Evolutionary conservation across 1,140 invertebrate genomes (phyloP).

Genomic region (Hylaeus volcanicus): DNA sequence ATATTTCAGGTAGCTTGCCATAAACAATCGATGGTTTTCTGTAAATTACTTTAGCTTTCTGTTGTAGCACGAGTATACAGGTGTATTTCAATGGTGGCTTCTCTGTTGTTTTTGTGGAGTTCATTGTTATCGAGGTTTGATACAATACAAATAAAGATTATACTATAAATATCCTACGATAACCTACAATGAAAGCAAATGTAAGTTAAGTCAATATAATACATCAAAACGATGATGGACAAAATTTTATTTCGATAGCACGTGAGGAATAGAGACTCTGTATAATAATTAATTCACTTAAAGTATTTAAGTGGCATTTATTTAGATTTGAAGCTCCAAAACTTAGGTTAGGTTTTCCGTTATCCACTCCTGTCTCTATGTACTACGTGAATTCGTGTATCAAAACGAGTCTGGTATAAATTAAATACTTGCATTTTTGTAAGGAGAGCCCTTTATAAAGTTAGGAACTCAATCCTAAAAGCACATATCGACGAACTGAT

Average conservation of each 20-base stretch:
- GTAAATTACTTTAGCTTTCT: conserved; percentile 49
- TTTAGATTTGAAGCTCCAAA: no score
- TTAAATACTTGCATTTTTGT: not conserved
- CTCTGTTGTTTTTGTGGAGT: conserved; percentile 23
- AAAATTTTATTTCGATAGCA: no score
- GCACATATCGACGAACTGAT: not conserved
- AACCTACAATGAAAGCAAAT: not conserved
- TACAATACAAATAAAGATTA: not conserved
- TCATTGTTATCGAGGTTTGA: not conserved
- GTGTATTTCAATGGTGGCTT: conserved; percentile 5
- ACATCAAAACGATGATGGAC: no score
- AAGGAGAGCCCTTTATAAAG: not conserved
- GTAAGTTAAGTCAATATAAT: not conserved
- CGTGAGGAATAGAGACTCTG: no score
- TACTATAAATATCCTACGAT: not conserved
- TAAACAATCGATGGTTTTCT: conserved; percentile 66
- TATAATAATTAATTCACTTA: no score
- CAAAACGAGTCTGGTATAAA: not conserved
- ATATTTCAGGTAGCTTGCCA: conserved; percentile 82
- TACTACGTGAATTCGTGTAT: no score
- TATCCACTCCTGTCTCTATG: no score
- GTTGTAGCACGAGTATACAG: conserved; percentile 40
- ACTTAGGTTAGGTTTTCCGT: no score
- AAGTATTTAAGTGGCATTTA: no score
- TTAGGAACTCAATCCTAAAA: not conserved